These are phyloP conservation scores for cat (Felis catus) DNA, from an alignment of 2,113 vertebrate species.

Conservation along the genomic window F.catus_Fca126_mat1.0 CM031412.1:209020001-209020500, in stretches of 20 bases:
- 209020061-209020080: background rate
- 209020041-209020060: background rate
- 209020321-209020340: background rate
- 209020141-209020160: conserved; percentile 35
- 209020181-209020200: background rate
- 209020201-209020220: background rate
- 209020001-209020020: no score
- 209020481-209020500: background rate
- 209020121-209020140: background rate
- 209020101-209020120: background rate
- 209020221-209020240: background rate
- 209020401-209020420: background rate
- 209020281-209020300: background rate
- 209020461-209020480: background rate
- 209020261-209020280: background rate
- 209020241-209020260: background rate
- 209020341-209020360: background rate
- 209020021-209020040: no score
- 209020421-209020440: background rate
- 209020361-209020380: background rate
- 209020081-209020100: conserved; percentile 12
- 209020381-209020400: background rate
- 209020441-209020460: background rate
- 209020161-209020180: background rate
- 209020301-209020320: background rate